phyloP scores from a whole-genome alignment of 2,888 invertebrate genomes.

The Salticus scenicus region DNA sequence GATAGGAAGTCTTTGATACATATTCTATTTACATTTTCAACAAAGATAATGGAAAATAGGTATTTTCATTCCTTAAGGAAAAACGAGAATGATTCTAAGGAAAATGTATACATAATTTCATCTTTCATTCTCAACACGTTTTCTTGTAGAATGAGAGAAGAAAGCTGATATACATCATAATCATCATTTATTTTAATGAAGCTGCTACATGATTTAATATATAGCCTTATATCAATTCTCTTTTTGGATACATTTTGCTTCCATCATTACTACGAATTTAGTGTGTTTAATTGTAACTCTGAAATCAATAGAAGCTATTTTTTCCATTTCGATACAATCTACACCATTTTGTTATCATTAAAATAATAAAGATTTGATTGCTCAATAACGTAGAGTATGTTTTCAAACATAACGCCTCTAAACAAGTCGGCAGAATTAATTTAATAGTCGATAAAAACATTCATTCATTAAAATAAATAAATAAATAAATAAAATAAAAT shows the following conservation, averaged over 20 bases:
- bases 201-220: constrained; percentile 48
- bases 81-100: constrained; percentile 26
- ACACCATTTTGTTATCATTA: no score
- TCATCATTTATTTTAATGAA: constrained; percentile 65
- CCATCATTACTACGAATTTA: constrained; percentile 26
- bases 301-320: neutral
- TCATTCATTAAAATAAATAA: no score
- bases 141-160: constrained; percentile 40
- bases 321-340: no score
- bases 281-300: constrained; percentile 25
- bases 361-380: no score
- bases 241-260: constrained; percentile 47
- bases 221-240: constrained; percentile 51
- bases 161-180: constrained; percentile 56
- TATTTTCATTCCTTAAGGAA: constrained; percentile 16
- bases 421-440: no score
- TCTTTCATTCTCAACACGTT: constrained; percentile 55
- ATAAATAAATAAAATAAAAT: no score
- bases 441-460: no score
- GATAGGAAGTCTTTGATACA: constrained; percentile 34
- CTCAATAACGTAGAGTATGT: no score
- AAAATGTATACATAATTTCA: constrained; percentile 42
- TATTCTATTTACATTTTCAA: constrained; percentile 30
- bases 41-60: constrained; percentile 22
- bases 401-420: no score